A percentile compares a stretch with the other conserved stretches of the same genome.
These are phyloP conservation scores for Eurytoma californica DNA, from an alignment of 2,888 invertebrate genomes.

Conservation along the genomic window DNA sequence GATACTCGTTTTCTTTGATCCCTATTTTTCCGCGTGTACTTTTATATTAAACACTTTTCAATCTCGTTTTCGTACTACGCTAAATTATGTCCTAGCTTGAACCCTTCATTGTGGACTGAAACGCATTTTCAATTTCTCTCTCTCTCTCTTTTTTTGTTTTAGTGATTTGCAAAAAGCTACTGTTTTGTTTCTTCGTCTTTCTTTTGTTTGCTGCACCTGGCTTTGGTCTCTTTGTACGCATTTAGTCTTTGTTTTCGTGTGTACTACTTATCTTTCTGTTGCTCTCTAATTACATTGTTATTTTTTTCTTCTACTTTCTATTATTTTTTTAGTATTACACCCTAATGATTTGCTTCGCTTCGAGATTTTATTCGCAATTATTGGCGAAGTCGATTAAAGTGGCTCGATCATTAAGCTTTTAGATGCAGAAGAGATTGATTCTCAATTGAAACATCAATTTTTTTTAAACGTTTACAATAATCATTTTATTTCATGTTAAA, in stretches of 20 bases:
- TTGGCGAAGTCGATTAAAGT: constrained; percentile 4
- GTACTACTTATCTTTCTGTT: constrained; percentile 3
- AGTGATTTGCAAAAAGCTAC: constrained; percentile 36
- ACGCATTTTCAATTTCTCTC: neutral
- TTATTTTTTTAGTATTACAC: constrained; percentile 4
- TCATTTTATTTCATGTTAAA: too few relatives aligned
- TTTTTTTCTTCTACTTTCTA: constrained; percentile 13
- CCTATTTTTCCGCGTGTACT: constrained; percentile 44
- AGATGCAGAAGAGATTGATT: too few relatives aligned
- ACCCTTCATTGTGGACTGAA: neutral
- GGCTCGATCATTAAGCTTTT: neutral
- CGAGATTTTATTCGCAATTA: neutral
- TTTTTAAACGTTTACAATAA: too few relatives aligned
- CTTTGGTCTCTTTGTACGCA: constrained; percentile 46
- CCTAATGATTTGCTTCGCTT: neutral
- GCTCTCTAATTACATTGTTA: constrained; percentile 1
- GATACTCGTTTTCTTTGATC: constrained; percentile 36
- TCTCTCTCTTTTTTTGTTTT: constrained; percentile 22
- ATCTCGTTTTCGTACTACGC: constrained; percentile 9
- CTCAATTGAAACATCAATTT: too few relatives aligned
- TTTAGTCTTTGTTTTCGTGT: constrained; percentile 42
- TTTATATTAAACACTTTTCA: constrained; percentile 22
- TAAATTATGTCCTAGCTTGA: constrained; percentile 5
- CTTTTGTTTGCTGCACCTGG: constrained; percentile 12
- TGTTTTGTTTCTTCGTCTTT: constrained; percentile 16